Evolutionary conservation across 2,888 invertebrate genomes (phyloP).

Genomic region (Habroteleia sp.): DNA sequence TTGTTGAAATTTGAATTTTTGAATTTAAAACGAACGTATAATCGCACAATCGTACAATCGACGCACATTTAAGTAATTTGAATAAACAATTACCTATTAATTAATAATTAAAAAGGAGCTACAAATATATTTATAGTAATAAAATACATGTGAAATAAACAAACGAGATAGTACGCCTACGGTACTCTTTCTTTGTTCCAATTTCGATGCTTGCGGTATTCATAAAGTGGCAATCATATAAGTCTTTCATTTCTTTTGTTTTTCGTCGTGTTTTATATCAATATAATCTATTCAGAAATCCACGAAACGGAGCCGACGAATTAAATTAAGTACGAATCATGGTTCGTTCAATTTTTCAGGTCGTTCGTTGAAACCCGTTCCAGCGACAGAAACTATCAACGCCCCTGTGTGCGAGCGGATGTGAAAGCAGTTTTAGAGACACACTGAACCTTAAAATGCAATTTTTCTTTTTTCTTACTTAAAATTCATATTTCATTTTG

Average conservation of each 20-base stretch:
- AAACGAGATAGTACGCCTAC: no score
- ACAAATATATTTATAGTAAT: no score
- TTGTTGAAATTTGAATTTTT: no score
- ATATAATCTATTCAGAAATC: no score
- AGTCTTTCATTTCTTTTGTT: constrained; percentile 1
- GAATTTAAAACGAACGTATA: no score
- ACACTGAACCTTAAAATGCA: constrained; percentile 3
- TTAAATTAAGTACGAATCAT: no score
- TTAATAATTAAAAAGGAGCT: no score
- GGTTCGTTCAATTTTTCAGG: not conserved
- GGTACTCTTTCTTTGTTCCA: constrained; percentile 11
- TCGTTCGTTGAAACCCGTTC: not conserved
- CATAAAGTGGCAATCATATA: constrained; percentile 35
- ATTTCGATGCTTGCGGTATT: constrained; percentile 14
- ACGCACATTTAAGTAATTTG: no score
- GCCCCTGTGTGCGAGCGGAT: constrained; percentile 5
- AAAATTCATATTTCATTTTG: not conserved
- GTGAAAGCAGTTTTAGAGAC: constrained; percentile 8
- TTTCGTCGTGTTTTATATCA: constrained; percentile 21
- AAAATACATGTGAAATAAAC: no score
- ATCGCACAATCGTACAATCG: no score
- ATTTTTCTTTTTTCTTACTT: not conserved
- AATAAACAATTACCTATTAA: no score
- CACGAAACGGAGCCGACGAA: no score
- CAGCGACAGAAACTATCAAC: constrained; percentile 10